Base-by-base conservation (phyloP, 2,888 invertebrate genomes). In the Ametastegia equiseti region DNA sequence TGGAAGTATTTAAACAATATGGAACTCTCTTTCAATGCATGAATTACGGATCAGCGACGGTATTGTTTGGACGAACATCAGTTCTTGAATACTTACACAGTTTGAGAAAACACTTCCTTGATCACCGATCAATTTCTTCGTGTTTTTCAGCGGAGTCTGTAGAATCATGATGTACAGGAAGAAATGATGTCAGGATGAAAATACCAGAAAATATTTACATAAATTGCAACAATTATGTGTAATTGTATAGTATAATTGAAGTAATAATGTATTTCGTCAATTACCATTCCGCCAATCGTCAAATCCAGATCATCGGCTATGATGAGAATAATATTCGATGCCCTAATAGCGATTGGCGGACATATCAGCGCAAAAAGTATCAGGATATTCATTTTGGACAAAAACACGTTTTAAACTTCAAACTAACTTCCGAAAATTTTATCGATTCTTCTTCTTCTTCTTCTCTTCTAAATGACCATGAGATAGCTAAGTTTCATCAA, bases 281-380 rank as follows among this genome's bases (percentile, higher is more conserved):
- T 93, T 93, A 96, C 96, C 94, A 97, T 94, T 77, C 97, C 96
- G 89, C 95, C 95, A 73, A 98, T 92, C n/a, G 94, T 92, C 2
- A 94, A 92, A 93, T 98, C 98, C 91, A 97, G 97, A 92, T 98
- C 98, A 90, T 98, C 98, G 0, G 96, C 97, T 78, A 98, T 88
- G 85, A 98, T 93, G 54, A 97, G 88, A 67, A 98, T 93, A 88
- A 98, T 95, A 92, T 97, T 98, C 39, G 96, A 95, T 87, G 88
- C 90, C 50, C 82, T 87, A 67, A 84, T 88, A 39, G 83, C 83
- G 54, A 86, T 88, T 84, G 91, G 89, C 71, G 88, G 84, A 81
- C 84, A 78, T 60, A 78, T 60, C 27, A 57, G n/a, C 27, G 23
- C 60, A 6, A 15, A 57, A 23, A 78, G n/a, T 60, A 60, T 23